phyloP scores from a whole-genome alignment of 2,797 vertebrate genomes.

The Euphonia xanthogaster region DNA sequence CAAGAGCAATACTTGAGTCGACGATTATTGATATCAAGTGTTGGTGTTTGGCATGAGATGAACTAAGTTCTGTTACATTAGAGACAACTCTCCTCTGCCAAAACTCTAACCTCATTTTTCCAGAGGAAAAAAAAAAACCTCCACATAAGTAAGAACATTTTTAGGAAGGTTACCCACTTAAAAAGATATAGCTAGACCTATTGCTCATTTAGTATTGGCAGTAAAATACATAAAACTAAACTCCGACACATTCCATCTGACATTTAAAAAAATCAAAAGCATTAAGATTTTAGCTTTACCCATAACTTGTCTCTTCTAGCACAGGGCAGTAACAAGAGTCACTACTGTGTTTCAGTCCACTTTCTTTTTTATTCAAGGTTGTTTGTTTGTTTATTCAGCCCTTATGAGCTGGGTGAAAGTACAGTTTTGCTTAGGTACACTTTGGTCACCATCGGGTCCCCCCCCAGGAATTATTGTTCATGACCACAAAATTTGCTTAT shows the following conservation, averaged over 20 bases:
- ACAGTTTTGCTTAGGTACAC: conserved; percentile 18
- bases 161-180: neutral
- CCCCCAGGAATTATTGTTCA: conserved; percentile 51
- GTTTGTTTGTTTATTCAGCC: conserved; percentile 57
- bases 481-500: conserved; percentile 32
- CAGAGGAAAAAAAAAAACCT: neutral
- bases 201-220: neutral
- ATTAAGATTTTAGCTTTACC: neutral
- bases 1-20: neutral
- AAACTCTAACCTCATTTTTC: conserved; percentile 24
- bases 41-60: conserved; percentile 12
- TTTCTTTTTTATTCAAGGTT: conserved; percentile 29
- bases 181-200: neutral
- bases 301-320: neutral
- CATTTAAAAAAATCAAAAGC: neutral
- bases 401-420: neutral
- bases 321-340: neutral
- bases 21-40: conserved; percentile 24
- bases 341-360: neutral
- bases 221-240: neutral
- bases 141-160: neutral
- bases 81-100: neutral
- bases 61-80: neutral
- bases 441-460: conserved; percentile 14
- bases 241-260: neutral